Evolutionary conservation across 2,113 vertebrate genomes (phyloP).

Genomic region (Amia ocellicauda): DNA sequence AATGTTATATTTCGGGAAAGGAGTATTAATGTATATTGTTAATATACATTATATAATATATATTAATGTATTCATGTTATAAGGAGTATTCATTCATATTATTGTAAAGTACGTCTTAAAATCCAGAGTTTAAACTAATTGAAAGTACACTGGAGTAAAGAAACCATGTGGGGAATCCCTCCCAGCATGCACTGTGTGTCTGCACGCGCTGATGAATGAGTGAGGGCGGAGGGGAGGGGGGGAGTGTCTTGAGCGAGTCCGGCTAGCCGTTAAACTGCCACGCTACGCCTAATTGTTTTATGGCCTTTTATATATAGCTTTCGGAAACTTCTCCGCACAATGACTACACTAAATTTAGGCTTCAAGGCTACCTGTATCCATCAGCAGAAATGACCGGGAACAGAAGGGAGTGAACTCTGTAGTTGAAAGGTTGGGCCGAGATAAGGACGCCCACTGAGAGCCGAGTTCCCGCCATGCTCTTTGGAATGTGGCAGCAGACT

Average conservation of each 20-base stretch:
- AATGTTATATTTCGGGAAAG: too few relatives aligned
- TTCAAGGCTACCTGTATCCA: slow-evolving; percentile 41
- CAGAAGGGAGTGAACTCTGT: neutral
- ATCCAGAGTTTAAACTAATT: too few relatives aligned
- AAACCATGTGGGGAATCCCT: too few relatives aligned
- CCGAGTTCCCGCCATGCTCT: neutral
- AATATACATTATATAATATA: too few relatives aligned
- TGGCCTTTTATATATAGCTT: slow-evolving; percentile 23
- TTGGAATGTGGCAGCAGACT: neutral
- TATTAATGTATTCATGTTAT: too few relatives aligned
- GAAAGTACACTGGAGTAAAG: too few relatives aligned
- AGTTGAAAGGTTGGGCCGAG: neutral
- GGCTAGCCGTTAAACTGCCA: slow-evolving; percentile 20
- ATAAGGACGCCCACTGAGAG: neutral
- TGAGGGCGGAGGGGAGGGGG: too few relatives aligned
- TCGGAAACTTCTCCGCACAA: slow-evolving; percentile 37
- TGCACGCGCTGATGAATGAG: too few relatives aligned
- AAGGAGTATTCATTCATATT: too few relatives aligned
- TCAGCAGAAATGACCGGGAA: slow-evolving; percentile 29
- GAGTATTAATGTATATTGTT: too few relatives aligned
- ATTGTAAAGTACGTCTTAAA: too few relatives aligned
- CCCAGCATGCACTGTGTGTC: too few relatives aligned
- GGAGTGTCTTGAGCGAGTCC: neutral
- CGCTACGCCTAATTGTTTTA: slow-evolving; percentile 42
- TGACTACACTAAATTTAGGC: slow-evolving; percentile 47